Conservation (phyloP, 2,888 invertebrate species). For the Hoplodrina ambigua region DNA sequence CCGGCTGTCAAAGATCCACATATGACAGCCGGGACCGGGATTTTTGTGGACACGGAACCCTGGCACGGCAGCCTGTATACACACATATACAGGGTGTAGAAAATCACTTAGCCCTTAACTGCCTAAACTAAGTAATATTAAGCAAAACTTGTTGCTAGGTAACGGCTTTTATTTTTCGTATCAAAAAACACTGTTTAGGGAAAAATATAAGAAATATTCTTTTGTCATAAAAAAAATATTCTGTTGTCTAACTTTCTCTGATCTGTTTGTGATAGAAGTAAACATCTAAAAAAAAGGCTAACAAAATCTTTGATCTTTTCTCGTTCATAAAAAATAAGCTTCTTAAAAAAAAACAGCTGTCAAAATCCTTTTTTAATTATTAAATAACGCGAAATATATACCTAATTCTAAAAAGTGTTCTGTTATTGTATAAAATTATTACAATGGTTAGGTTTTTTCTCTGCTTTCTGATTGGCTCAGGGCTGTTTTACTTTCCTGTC, state of each 20-base stretch:
- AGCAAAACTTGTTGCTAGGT: too few relatives aligned
- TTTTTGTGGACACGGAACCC: too few relatives aligned
- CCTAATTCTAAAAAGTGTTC: constrained; percentile 16
- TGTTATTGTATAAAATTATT: constrained; percentile 43
- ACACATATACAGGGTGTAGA: too few relatives aligned
- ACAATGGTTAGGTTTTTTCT: constrained; percentile 26
- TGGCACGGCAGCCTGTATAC: neutral
- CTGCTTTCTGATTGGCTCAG: constrained; percentile 52
- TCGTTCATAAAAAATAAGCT: neutral
- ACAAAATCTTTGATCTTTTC: neutral
- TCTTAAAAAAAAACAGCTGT: neutral
- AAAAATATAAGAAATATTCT: too few relatives aligned
- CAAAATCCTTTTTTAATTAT: constrained; percentile 24
- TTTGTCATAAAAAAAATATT: too few relatives aligned
- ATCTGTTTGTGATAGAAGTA: neutral
- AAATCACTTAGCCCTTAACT: too few relatives aligned
- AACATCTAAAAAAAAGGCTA: neutral
- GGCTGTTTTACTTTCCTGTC: constrained; percentile 52
- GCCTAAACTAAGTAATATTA: too few relatives aligned
- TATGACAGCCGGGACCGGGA: too few relatives aligned
- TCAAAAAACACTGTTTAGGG: too few relatives aligned
- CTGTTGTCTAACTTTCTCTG: neutral
- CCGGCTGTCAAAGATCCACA: too few relatives aligned
- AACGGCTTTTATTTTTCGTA: too few relatives aligned
- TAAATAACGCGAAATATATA: constrained; percentile 2